These are phyloP conservation scores for Brachystomella parvula DNA, from an alignment of 1,140 invertebrate genomes.

Conservation along the genomic window DNA sequence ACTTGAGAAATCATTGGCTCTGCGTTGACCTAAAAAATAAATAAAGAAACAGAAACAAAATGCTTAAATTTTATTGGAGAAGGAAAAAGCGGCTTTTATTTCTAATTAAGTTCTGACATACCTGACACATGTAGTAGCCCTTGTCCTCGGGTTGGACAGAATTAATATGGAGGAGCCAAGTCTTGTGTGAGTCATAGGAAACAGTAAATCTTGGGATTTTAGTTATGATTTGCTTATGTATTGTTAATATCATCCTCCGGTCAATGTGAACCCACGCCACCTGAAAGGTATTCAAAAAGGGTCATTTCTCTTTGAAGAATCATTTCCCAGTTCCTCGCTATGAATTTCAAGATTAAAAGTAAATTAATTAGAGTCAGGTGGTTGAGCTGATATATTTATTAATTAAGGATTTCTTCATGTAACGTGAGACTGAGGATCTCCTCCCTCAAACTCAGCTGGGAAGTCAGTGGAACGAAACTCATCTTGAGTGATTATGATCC, in stretches of 20 bases:
- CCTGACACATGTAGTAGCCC: slow-evolving; percentile 46
- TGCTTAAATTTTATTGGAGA: too few relatives aligned
- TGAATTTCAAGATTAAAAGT: too few relatives aligned
- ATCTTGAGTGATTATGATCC: slow-evolving; percentile 16
- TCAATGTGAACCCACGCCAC: slow-evolving; percentile 91
- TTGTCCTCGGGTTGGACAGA: slow-evolving; percentile 80
- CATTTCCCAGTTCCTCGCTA: too few relatives aligned
- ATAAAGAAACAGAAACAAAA: slow-evolving; percentile 7
- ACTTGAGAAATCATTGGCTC: slow-evolving; percentile 92
- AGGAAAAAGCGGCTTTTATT: too few relatives aligned
- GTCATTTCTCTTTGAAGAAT: too few relatives aligned
- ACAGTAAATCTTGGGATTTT: slow-evolving; percentile 77
- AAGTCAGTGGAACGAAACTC: too few relatives aligned
- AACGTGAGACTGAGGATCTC: too few relatives aligned
- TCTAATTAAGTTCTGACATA: slow-evolving; percentile 18
- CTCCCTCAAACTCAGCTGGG: too few relatives aligned
- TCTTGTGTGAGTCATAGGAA: slow-evolving; percentile 82
- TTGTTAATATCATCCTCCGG: slow-evolving; percentile 84
- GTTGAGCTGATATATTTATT: too few relatives aligned
- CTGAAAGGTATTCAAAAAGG: too few relatives aligned
- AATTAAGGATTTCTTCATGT: too few relatives aligned
- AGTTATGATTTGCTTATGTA: slow-evolving; percentile 81
- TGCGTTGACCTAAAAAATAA: slow-evolving; percentile 69
- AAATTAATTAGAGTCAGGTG: too few relatives aligned
- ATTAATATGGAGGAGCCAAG: slow-evolving; percentile 78